Evolutionary conservation across 1,140 invertebrate species (phyloP), one percentile per base, ranked within the genome.

Genomic region (Drosophila suzukii): DNA sequence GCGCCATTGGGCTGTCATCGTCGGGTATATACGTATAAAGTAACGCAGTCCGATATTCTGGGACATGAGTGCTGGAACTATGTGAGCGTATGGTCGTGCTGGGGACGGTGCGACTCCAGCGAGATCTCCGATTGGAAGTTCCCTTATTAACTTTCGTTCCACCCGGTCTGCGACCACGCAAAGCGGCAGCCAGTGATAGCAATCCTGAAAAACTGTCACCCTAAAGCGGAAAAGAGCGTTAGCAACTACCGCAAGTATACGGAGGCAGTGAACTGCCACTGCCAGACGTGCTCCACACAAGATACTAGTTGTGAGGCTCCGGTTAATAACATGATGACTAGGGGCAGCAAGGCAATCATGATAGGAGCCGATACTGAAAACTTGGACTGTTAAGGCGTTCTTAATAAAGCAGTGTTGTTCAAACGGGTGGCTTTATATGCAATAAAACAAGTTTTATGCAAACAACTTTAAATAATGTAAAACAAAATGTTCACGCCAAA

Each of bases 91-190:
- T 94, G 94, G 92, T 95, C 96, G 0, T 97, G 97, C 85, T 97
- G 96, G 96, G 97, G 97, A 57, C 94, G 96, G 34, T 97, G 97
- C 74, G 95, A 96, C 83, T 97, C 96, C 0, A 96, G 96, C 81
- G 97, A 97, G 94, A 96, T 97, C 60, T 95, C 96, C 0, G 96
- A 97, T 92, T 97, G 96, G 95, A 94, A 96, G 84, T 97, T 97
- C 91, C 97, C 97, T 0, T 97, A 95, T 88, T 97, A 97, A 91
- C 94, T 95, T 38, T 96, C 96, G 5, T 94, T 95, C 74, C 97
- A 98, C 91, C 96, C 96, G 0, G 96, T 97, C 1, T 98, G 97
- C 92, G 95, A 97, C 13, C 97, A 97, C 85, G 95, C 95, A 3
- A 93, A 94, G 3, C 93, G 94, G 1, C 93, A 93, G 51, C 88